These are phyloP conservation scores for Gymnoscopelus microlampas DNA, from an alignment of 2,797 vertebrate genomes.

Conservation along the genomic window DNA sequence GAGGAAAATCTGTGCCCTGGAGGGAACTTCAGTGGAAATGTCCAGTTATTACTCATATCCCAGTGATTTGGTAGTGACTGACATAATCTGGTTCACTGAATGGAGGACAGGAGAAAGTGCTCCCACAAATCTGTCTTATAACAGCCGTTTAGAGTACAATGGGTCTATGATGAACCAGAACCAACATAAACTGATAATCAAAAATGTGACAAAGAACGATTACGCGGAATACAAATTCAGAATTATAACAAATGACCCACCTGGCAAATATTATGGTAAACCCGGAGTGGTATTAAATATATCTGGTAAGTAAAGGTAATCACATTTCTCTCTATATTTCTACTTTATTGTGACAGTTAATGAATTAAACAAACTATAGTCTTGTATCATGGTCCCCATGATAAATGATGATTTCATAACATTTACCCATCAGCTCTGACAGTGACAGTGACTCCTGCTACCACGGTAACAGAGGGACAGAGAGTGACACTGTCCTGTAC, in stretches of 20 bases:
- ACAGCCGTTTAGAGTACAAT: constrained; percentile 2
- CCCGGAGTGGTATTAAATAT: constrained; percentile 39
- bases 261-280: neutral
- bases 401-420: neutral
- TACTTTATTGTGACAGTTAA: neutral
- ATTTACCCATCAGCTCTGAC: constrained; percentile 4
- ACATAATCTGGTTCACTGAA: constrained; percentile 20
- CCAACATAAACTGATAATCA: constrained; percentile 20
- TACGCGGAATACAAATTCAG: constrained; percentile 34
- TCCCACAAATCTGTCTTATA: neutral
- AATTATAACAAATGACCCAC: neutral
- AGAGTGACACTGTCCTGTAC: constrained; percentile 52
- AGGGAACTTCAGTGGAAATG: constrained; percentile 41
- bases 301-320: constrained; percentile 49
- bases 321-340: neutral
- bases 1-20: constrained; percentile 35
- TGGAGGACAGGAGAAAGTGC: neutral
- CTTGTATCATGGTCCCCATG: no score
- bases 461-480: constrained; percentile 38
- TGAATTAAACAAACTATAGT: neutral
- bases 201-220: constrained; percentile 31
- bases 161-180: neutral
- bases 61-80: fast-evolving
- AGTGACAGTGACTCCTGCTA: constrained; percentile 18
- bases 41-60: neutral